Conservation (phyloP, 2,113 vertebrate genomes). For the Cinclus mexicanus region DNA sequence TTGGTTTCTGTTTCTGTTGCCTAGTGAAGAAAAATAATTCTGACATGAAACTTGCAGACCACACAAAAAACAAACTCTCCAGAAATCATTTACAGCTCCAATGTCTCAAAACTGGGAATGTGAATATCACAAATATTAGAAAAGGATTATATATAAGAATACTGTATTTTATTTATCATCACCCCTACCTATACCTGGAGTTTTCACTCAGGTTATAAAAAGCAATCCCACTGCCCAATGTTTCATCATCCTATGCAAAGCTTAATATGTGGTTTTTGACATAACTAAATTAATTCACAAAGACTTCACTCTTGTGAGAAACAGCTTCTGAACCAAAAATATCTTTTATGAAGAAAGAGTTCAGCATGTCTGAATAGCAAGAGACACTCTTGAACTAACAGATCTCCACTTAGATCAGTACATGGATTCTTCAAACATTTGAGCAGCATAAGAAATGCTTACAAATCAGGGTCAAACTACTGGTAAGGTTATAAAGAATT, state of each 20-base stretch:
- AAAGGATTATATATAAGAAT: background rate
- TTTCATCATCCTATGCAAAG: background rate
- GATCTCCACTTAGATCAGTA: background rate
- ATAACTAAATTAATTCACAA: background rate
- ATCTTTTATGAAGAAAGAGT: background rate
- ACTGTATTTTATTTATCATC: background rate
- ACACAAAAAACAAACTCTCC: background rate
- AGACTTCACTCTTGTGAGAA: background rate
- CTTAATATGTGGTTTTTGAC: background rate
- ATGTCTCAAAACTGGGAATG: background rate
- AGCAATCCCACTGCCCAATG: background rate
- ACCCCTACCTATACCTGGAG: background rate
- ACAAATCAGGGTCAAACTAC: background rate
- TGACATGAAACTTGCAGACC: background rate
- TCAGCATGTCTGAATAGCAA: background rate
- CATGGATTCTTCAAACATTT: background rate
- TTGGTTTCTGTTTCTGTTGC: constrained; percentile 89
- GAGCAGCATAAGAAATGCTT: background rate
- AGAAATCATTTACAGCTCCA: background rate
- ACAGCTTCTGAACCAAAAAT: background rate
- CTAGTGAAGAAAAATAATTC: constrained; percentile 66
- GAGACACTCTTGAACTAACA: background rate
- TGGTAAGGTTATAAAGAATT: background rate
- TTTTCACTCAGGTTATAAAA: background rate
- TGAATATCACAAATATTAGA: background rate